Base-by-base conservation (phyloP, 2,888 invertebrate genomes). In the Anoplius nigerrimus region DNA sequence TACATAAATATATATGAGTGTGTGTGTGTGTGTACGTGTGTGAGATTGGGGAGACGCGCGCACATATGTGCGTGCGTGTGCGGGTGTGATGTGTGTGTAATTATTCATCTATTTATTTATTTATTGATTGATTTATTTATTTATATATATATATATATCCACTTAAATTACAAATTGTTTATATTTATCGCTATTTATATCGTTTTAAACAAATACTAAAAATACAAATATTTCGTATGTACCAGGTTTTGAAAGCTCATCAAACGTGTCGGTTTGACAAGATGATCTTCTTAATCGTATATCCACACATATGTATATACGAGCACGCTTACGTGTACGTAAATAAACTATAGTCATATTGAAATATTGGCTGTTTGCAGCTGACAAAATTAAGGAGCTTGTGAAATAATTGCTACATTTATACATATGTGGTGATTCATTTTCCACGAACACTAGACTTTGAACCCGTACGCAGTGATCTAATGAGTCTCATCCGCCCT, bases 161-260 rank as follows among this genome's bases (percentile, higher is more conserved):
- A 83, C 79, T 80, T 82, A 84, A 80, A 84, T 86, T 86, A 86
- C 86, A 83, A 83, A 86, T 86, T 81, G 78, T 81, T 77, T 84
- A 78, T 82, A 82, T 64, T 84, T 84, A 84, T 82, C 82, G 74
- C 82, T 87, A 86, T 84, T 85, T 86, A 82, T 84, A 83, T 81
- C 77, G 77, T 80, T n/a, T 81, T 87, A 86, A 84, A 84, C 84
- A 77, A 88, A 87, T 88, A 87, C 87, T 88, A 87, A 88, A 88
- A 88, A 87, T 88, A 88, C 88, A 88, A 88, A 88, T 87, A 81
- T 85, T 84, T 82, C 78, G 79, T 81, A 77, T 82, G 77, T 63
- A 72, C 78, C 71, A 68, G 70, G 68, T 79, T 78, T 82, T 78
- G 76, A 80, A 82, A n/a, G n/a, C 75, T 75, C 78, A 75, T 75